Evolutionary conservation across 2,888 invertebrate genomes (phyloP).

Genomic region (Aphrophora alni): DNA sequence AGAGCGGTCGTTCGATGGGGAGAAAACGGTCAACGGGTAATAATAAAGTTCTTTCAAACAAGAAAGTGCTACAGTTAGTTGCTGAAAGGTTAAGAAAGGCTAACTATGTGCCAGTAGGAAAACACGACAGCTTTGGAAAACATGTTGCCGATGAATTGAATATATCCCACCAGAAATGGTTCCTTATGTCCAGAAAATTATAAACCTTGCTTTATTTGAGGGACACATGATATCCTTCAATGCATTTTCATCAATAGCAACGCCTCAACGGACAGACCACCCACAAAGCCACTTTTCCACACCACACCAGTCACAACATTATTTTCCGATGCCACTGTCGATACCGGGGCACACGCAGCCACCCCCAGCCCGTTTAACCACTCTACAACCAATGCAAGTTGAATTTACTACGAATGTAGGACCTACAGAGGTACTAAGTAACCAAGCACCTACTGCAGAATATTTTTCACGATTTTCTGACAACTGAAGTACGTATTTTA

Average conservation of each 20-base stretch:
- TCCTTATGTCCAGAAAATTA: slow-evolving; percentile 14
- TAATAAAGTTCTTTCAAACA: background rate
- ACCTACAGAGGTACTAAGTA: background rate
- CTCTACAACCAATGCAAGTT: background rate
- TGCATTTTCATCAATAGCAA: background rate
- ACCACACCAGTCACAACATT: background rate
- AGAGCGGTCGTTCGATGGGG: background rate
- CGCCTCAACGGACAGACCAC: background rate
- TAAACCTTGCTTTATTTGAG: slow-evolving; percentile 20
- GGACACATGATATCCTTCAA: slow-evolving; percentile 16
- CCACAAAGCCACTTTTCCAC: background rate
- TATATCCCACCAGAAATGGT: slow-evolving; percentile 14
- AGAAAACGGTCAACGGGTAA: background rate
- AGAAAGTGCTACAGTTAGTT: slow-evolving; percentile 4
- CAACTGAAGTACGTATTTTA: no score
- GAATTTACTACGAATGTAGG: background rate
- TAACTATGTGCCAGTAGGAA: background rate
- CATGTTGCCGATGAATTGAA: slow-evolving; percentile 11
- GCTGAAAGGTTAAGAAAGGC: background rate
- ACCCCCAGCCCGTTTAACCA: background rate
- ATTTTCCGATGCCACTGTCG: no score
- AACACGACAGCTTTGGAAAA: background rate
- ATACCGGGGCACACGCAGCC: background rate
- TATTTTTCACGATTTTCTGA: no score
- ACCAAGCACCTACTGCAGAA: no score